These are phyloP conservation scores for Rhipidura dahli DNA, from an alignment of 2,113 vertebrate genomes.

Conservation along the genomic window DNA sequence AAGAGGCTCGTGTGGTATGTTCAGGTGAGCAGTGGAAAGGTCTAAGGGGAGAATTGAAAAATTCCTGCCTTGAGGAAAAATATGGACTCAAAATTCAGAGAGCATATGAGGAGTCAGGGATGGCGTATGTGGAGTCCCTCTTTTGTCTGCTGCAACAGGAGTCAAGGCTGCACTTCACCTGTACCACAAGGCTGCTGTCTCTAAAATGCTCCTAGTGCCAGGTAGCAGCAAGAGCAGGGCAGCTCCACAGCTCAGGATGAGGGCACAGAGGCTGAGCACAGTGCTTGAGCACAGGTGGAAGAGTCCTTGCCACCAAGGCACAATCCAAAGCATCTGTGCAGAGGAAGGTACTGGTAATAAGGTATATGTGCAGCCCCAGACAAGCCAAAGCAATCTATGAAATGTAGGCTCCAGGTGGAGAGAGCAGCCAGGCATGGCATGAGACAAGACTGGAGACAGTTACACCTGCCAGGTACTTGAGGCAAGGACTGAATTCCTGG, in stretches of 20 bases:
- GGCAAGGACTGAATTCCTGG: background rate
- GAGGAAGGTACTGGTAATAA: background rate
- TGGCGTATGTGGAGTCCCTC: background rate
- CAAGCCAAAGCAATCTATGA: background rate
- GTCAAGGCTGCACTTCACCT: background rate
- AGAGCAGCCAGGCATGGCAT: background rate
- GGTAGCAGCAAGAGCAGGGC: background rate
- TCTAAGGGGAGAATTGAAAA: background rate
- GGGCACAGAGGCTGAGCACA: background rate
- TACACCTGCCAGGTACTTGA: background rate
- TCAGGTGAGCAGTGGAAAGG: slow-evolving; percentile 21
- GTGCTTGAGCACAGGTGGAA: no score
- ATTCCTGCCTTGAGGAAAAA: background rate
- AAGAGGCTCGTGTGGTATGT: background rate
- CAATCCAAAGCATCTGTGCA: background rate
- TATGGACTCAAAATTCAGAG: background rate
- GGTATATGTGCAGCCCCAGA: background rate
- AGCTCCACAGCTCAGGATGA: background rate
- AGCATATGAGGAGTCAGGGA: background rate
- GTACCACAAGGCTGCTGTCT: background rate
- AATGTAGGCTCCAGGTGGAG: background rate
- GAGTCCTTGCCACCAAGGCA: background rate
- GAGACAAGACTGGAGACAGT: background rate
- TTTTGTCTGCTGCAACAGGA: background rate
- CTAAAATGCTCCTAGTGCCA: background rate